A percentile compares a stretch with the other conserved stretches of the same genome.
phyloP scores from a whole-genome alignment of 2,113 vertebrate genomes.

The Passer montanus region DNA sequence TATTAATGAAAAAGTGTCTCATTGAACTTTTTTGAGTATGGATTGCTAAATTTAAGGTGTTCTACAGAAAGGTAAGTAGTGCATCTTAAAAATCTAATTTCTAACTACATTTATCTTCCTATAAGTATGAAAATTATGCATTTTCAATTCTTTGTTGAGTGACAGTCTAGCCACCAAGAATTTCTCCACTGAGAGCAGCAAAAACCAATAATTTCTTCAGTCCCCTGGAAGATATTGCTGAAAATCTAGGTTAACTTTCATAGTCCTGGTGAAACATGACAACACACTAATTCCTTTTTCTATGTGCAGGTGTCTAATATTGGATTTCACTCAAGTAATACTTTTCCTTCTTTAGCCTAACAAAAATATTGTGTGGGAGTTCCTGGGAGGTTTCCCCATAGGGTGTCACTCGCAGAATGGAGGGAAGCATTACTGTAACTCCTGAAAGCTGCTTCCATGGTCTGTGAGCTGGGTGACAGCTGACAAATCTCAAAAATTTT shows the following conservation, averaged over 20 bases:
- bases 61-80: neutral
- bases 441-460: neutral
- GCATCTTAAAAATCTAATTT: neutral
- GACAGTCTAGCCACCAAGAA: neutral
- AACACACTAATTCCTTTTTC: neutral
- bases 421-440: neutral
- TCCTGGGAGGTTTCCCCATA: neutral
- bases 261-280: neutral
- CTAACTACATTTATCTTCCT: neutral
- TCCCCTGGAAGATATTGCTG: neutral
- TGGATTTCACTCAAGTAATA: neutral
- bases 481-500: neutral
- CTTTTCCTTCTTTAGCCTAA: neutral
- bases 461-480: neutral
- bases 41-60: neutral
- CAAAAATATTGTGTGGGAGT: neutral
- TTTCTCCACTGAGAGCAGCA: neutral
- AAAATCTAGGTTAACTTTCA: neutral
- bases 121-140: neutral
- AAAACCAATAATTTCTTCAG: neutral
- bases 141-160: neutral
- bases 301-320: rapidly evolving
- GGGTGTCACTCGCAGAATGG: neutral
- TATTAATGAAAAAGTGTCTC: neutral
- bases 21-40: neutral